Conservation (phyloP, 2,888 invertebrate genomes). For the Orchesellides sinensis region DNA sequence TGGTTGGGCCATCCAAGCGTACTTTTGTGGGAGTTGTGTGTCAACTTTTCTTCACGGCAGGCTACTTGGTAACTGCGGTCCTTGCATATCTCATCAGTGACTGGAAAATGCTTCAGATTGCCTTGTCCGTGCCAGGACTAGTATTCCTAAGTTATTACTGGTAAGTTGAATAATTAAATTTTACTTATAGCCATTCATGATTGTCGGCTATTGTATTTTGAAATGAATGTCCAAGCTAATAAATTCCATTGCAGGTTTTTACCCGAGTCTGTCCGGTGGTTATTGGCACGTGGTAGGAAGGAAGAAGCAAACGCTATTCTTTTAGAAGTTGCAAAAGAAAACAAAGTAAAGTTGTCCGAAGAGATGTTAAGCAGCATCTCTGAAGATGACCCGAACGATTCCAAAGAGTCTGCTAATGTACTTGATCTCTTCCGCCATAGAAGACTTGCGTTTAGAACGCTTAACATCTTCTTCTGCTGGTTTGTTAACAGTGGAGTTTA, state of each 20-base stretch:
- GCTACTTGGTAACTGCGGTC: constrained; percentile 83
- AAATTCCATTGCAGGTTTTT: constrained; percentile 79
- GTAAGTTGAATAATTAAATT: no score
- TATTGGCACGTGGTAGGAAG: constrained; percentile 82
- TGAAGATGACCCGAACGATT: constrained; percentile 40
- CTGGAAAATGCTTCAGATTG: constrained; percentile 85
- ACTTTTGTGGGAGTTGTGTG: constrained; percentile 84
- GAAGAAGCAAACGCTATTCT: constrained; percentile 82
- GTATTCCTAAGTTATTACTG: constrained; percentile 85
- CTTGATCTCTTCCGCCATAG: constrained; percentile 80
- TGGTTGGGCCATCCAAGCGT: constrained; percentile 84
- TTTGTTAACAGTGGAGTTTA: constrained; percentile 87
- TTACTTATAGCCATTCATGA: background rate
- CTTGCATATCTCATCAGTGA: constrained; percentile 84
- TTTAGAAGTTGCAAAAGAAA: constrained; percentile 82
- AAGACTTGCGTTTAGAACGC: constrained; percentile 78
- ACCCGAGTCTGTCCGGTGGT: constrained; percentile 86
- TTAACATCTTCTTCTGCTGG: constrained; percentile 86
- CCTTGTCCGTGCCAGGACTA: constrained; percentile 83
- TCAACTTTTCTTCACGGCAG: constrained; percentile 86
- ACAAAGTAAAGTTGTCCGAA: constrained; percentile 80
- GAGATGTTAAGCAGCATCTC: constrained; percentile 79
- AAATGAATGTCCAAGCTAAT: background rate
- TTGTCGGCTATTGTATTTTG: background rate
- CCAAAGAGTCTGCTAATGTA: constrained; percentile 57